phyloP scores from a whole-genome alignment of 2,797 vertebrate genomes.

The Taenioides sp. region DNA sequence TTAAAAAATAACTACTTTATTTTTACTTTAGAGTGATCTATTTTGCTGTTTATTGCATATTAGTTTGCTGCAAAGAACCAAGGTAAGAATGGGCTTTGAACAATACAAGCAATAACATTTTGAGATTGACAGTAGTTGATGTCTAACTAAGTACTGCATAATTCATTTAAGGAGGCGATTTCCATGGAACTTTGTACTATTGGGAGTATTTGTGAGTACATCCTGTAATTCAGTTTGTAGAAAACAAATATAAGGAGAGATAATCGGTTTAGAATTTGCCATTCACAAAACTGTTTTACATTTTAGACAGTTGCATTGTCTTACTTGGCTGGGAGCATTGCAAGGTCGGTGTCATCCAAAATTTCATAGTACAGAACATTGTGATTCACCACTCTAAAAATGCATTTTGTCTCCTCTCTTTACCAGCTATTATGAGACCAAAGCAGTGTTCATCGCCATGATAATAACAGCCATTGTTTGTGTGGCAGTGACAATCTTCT shows the following conservation, averaged over 20 bases:
- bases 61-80: conserved; percentile 89
- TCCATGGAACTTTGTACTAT: conserved; percentile 90
- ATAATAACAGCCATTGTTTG: conserved; percentile 90
- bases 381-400: background rate
- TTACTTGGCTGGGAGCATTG: conserved; percentile 89
- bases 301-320: conserved; percentile 90
- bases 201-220: conserved; percentile 88
- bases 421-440: conserved; percentile 83
- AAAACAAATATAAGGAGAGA: background rate
- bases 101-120: background rate
- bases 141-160: background rate
- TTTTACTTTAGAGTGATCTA: conserved; percentile 82
- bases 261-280: background rate
- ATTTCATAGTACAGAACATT: background rate
- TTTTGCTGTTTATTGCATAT: conserved; percentile 84
- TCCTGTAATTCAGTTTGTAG: background rate
- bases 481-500: conserved; percentile 91
- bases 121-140: background rate
- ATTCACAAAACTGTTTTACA: conserved; percentile 23
- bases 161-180: conserved; percentile 85
- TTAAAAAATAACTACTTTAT: background rate
- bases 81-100: conserved; percentile 77
- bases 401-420: conserved; percentile 9
- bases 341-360: conserved; percentile 80
- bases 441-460: conserved; percentile 87